phyloP scores from a whole-genome alignment of 2,888 invertebrate species.

The Platycnemis pennipes region DNA sequence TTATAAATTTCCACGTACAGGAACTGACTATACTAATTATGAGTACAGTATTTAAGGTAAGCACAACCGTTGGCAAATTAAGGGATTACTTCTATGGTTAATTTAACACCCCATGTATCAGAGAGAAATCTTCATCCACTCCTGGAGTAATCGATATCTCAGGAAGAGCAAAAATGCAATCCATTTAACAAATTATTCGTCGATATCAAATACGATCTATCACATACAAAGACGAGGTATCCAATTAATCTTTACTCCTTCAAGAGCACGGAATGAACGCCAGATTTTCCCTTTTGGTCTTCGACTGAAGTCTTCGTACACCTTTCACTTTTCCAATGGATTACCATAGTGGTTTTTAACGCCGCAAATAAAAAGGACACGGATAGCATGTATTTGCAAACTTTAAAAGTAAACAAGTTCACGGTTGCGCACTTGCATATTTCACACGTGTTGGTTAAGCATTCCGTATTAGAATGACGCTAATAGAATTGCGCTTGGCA shows the following conservation, averaged over 20 bases:
- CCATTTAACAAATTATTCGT: constrained; percentile 8
- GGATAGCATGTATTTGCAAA: constrained; percentile 23
- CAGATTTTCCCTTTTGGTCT: background rate
- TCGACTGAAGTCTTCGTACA: constrained; percentile 1
- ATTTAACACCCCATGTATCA: background rate
- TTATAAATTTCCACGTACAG: too few relatives aligned
- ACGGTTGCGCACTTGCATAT: constrained; percentile 61
- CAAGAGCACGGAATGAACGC: constrained; percentile 3
- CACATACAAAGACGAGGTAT: background rate
- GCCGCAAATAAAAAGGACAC: constrained; percentile 22
- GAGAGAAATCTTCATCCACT: background rate
- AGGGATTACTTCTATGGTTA: too few relatives aligned
- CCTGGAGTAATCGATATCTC: background rate
- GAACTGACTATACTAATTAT: too few relatives aligned
- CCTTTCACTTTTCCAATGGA: constrained; percentile 27
- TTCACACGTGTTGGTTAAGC: constrained; percentile 53
- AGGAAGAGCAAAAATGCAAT: background rate
- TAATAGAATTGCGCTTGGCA: constrained; percentile 64
- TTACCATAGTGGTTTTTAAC: constrained; percentile 36
- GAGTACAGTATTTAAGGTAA: too few relatives aligned
- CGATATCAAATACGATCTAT: background rate
- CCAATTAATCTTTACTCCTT: background rate
- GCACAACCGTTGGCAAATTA: too few relatives aligned
- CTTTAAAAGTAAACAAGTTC: constrained; percentile 59
- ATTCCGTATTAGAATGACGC: constrained; percentile 58